Base-by-base conservation (phyloP, 2,797 vertebrate genomes). In the Cossypha niveicapilla region DNA sequence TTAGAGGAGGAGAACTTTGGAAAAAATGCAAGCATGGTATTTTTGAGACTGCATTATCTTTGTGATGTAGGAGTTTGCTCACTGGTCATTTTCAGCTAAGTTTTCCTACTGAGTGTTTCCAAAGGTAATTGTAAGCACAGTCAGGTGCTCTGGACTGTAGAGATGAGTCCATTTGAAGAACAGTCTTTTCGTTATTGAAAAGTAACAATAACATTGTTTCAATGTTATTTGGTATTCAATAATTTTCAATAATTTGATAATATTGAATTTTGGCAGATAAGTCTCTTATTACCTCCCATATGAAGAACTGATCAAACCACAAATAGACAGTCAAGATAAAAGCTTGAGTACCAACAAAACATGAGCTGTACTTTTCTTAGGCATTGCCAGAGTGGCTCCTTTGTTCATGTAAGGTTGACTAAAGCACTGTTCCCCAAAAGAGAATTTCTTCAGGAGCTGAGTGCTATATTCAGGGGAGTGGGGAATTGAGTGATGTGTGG, bases 331-430 rank as follows among this genome's bases (percentile, higher is more conserved):
- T 39, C 12, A 6, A 6, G 35, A 27, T 37, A 37, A 71, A 71
- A 65, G 54, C 34, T 57, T 41, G 58, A 85, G 28, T 47, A 21
- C 1, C 4, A 41, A 65, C 34, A 60, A n/a, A 84, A 37, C 7
- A 1, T 4, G 62, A 66, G 28, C 9, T 18, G 10, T 39, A 8
- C 15, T 39, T 84, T 63, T 37, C 41, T 24, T 61, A 2, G 47
- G 17, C 21, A 10, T 32, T 0, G 0, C 35, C 41, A 9, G 57
- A 37, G 50, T 9, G 13, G 19, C 21, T 66, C 8, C 22, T 81
- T 41, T 42, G 30, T 42, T 51, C 35, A 1, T 3, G 2, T 11
- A 6, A 67, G 37, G 13, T 23, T 11, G 44, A 10, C 24, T 24
- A 8, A 23, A 19, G n/a, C 9, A 18, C 17, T 21, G 39, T 57